Conservation (phyloP, 2,797 vertebrate genomes). For the Danio aesculapii region DNA sequence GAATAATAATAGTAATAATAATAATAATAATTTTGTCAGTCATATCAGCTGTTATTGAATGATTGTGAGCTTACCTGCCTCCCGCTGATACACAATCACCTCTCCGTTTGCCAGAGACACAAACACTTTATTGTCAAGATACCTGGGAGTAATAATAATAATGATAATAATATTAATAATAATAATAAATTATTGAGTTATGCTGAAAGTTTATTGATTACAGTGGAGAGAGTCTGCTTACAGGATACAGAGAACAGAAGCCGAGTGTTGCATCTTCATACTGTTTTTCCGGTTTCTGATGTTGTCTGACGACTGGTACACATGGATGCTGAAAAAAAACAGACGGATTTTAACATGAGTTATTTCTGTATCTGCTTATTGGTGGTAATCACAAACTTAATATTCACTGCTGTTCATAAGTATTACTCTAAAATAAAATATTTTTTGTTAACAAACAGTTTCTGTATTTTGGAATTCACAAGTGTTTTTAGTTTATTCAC, state of each 20-base stretch:
- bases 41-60: not conserved
- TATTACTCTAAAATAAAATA: no score
- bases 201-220: not conserved
- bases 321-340: slow-evolving; percentile 86
- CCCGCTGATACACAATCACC: slow-evolving; percentile 93
- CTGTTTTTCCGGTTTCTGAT: slow-evolving; percentile 99
- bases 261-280: slow-evolving; percentile 97
- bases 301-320: slow-evolving; percentile 98
- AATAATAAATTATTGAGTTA: not conserved
- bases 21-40: no score
- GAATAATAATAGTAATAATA: no score
- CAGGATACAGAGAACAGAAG: slow-evolving; percentile 93
- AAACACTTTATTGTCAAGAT: slow-evolving; percentile 96
- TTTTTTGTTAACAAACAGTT: no score
- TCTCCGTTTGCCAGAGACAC: slow-evolving; percentile 95
- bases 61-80: slow-evolving; percentile 86
- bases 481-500: no score
- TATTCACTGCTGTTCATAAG: no score
- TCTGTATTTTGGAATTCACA: no score
- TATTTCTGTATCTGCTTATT: no score
- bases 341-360: no score
- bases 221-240: slow-evolving; percentile 71
- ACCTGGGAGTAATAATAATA: slow-evolving; percentile 75
- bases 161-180: not conserved
- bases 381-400: no score